Base-by-base conservation (phyloP, 2,888 invertebrate genomes). In the Liopterus haemorrhoidalis region DNA sequence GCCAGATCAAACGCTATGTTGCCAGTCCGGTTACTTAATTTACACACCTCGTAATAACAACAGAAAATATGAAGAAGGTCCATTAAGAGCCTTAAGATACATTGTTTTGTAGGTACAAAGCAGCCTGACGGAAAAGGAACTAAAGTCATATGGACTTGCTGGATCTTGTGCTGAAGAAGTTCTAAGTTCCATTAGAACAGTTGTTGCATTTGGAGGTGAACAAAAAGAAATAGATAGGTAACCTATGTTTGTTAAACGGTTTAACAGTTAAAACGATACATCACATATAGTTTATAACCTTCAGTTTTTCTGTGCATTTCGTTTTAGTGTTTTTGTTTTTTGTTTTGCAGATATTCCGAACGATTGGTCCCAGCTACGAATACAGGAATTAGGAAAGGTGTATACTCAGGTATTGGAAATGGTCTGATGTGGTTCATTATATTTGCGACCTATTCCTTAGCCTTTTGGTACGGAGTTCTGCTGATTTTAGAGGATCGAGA, bases 161-260 rank as follows among this genome's bases (percentile, higher is more conserved):
- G 86, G 86, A 2, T 72, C 74, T 8, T 75, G 86, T 0, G 88
- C 87, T 2, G 86, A 86, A 58, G 87, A 88, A 63, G 86, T 85
- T 0, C 68, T 88, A 9, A 72, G 81, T 1, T 75, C 82, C 1
- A 79, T 86, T 40, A 71, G 84, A 45, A 88, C 88, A 0, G 87
- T 88, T 0, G 71, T 82, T 9, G 85, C 88, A 0, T 88, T 87
- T 59, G 83, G 83, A 5, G 88, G 88, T 1, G 82, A 86, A 62
- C 66, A 75, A 14, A 84, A 82, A 59, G 88, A 88, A 65, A 76
- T 79, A 4, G 69, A 73, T 14, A 74, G 82, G 61, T 81, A 75
- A 54, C 58, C 11, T 15, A 38, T 16, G 5, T 28, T 28, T 8
- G n/a, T n/a, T n/a, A n/a, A n/a, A n/a, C n/a, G n/a, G n/a, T n/a